Conservation (phyloP, 2,888 invertebrate genomes). For the Tinea pellionella region DNA sequence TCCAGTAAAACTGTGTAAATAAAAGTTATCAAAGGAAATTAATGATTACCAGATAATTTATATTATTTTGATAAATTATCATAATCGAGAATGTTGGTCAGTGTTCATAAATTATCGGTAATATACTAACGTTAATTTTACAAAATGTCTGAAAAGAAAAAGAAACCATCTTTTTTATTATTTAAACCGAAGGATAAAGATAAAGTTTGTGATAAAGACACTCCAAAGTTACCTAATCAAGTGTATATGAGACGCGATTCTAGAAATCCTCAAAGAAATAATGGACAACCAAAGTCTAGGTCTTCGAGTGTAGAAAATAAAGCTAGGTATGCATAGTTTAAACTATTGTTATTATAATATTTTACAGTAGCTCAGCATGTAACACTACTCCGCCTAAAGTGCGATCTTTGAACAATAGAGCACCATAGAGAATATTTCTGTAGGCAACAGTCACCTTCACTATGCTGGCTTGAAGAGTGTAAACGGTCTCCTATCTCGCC, state of each 20-base stretch:
- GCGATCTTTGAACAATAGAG: no score
- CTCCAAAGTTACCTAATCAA: not conserved
- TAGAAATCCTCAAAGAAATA: not conserved
- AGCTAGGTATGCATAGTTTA: not conserved
- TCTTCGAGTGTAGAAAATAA: not conserved
- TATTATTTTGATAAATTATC: not conserved
- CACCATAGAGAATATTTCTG: no score
- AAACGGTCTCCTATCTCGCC: no score
- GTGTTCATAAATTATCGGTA: not conserved
- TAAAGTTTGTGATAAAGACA: not conserved
- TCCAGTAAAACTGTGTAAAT: not conserved
- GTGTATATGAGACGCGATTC: not conserved
- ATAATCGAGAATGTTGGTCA: not conserved
- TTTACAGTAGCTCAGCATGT: no score
- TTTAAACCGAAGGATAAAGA: not conserved
- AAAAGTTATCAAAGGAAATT: not conserved
- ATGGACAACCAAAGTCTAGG: not conserved
- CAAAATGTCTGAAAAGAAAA: not conserved
- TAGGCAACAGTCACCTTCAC: no score
- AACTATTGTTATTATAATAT: not conserved
- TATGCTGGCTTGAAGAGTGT: no score
- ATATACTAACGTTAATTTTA: not conserved
- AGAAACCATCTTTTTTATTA: not conserved
- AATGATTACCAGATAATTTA: not conserved
- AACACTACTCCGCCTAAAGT: no score